These are phyloP conservation scores for Falco naumanni DNA, from an alignment of 2,797 vertebrate genomes.

Conservation along the genomic window DNA sequence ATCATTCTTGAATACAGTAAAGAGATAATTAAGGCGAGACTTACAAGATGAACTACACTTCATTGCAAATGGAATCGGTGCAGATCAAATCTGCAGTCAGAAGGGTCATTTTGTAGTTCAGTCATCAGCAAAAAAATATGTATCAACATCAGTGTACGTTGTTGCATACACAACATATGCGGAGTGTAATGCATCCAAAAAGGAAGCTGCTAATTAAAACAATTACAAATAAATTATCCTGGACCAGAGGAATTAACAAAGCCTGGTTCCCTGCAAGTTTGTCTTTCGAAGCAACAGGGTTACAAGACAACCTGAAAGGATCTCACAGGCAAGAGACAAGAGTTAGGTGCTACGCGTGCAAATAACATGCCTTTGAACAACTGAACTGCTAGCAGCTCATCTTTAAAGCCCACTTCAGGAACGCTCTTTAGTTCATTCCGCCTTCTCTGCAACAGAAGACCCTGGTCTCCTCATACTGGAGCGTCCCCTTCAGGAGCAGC, in stretches of 20 bases:
- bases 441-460: neutral
- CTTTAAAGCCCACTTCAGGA: neutral
- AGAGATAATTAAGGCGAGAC: conserved; percentile 46
- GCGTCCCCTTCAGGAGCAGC: neutral
- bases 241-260: neutral
- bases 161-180: neutral
- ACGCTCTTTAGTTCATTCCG: neutral
- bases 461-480: neutral
- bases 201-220: neutral
- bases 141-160: neutral
- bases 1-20: conserved; percentile 51
- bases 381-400: neutral
- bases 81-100: neutral
- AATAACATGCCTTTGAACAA: neutral
- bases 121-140: neutral
- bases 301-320: neutral
- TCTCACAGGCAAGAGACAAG: neutral
- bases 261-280: neutral
- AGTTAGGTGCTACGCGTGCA: neutral
- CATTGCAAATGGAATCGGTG: neutral
- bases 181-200: neutral
- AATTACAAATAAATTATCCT: neutral
- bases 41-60: neutral
- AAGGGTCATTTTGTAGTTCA: neutral
- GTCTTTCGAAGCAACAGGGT: neutral